Base-by-base conservation (phyloP, 2,888 invertebrate genomes). In the Rotaria sp. region DNA sequence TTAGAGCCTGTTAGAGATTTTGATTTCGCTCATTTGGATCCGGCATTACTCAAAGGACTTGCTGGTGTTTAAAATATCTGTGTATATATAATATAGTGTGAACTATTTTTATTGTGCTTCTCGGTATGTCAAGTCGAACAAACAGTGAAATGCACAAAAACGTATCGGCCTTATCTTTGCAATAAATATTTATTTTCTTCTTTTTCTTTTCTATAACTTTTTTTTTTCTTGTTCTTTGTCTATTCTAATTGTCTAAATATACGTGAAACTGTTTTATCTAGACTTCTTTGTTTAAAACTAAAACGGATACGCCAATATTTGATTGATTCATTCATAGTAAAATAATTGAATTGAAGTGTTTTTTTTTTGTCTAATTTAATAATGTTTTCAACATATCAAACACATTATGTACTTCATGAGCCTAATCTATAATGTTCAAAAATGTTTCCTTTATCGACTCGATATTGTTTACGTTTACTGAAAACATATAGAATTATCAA, bases 21-120 rank as follows among this genome's bases (percentile, higher is more conserved):
- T 41, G 75, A 75, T 75, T 75, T 75, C 38, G 30, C 67, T 35
- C 75, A 75, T 41, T 41, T 75, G 2, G 75, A 75, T 45, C 75
- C 75, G 13, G 75, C 75, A 41, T n/a, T 75, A 26, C 75, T 75
- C 41, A 75, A 75, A 75, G 75, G 75, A n/a, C 45, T 75, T 41
- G 75, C 26, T 75, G 67, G 67, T 35, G 67, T 67, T 67, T 67
- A 35, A 41, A 75, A 21, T 75, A 26, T 0, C 45, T 75, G 41
- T 75, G 24, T 41, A 38, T 75, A 26, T 10, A 38, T 1, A 30
- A 74, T 45, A 74, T 21, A 24, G 5, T 38, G 41, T 75, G 41
- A 75, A 75, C 26, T 75, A n/a, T 38, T 75, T 75, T 45, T 75
- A 13, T 45, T 75, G 45, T 75, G 41, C 15, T 75, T 41, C 24